These are phyloP conservation scores for Bursaphelenchus okinawaensis DNA, from an alignment of 2,888 invertebrate genomes.

Conservation along the genomic window DNA sequence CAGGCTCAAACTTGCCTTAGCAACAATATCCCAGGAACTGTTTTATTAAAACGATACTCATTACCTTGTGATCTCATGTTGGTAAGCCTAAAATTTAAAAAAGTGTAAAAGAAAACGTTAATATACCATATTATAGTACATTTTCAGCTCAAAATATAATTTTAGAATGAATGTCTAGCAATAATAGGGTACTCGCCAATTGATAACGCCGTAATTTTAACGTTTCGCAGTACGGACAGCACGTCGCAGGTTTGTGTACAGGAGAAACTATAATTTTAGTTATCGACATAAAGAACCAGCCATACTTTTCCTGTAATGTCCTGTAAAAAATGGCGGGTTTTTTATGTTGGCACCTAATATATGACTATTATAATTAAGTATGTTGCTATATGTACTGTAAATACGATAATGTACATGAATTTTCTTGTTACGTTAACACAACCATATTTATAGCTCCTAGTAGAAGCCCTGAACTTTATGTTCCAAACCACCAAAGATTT, in stretches of 20 bases:
- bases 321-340: background rate
- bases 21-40: constrained; percentile 13
- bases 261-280: too few species aligned
- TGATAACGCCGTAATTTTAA: constrained; percentile 22
- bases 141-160: background rate
- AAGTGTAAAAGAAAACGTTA: too few species aligned
- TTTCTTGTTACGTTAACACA: background rate
- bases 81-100: constrained; percentile 3
- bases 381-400: too few species aligned
- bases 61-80: constrained; percentile 16
- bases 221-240: constrained; percentile 21
- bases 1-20: constrained; percentile 16
- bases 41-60: constrained; percentile 15
- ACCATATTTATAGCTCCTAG: constrained; percentile 14
- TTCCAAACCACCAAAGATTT: constrained; percentile 22
- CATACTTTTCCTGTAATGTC: background rate
- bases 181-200: constrained; percentile 15
- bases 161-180: constrained; percentile 19
- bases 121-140: background rate
- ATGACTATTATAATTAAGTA: too few species aligned
- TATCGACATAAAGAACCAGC: too few species aligned
- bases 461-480: constrained; percentile 23
- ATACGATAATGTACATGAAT: background rate
- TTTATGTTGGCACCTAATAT: background rate
- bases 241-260: constrained; percentile 20